These are phyloP conservation scores for Sympetrum striolatum DNA, from an alignment of 2,888 invertebrate species.

Conservation along the genomic window DNA sequence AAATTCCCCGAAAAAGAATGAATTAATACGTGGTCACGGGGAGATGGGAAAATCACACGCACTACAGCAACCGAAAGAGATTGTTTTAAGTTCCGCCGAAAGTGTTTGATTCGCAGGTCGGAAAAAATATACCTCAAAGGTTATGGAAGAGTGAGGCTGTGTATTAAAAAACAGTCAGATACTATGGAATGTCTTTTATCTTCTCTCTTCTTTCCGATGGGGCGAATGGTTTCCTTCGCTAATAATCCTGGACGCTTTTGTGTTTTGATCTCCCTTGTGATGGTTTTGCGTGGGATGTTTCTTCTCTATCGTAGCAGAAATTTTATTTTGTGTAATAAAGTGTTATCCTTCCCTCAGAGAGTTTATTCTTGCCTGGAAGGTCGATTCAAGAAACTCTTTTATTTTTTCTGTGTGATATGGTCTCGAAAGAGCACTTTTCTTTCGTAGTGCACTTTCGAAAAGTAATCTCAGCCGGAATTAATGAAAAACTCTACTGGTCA, in stretches of 20 bases:
- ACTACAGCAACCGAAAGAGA: not conserved
- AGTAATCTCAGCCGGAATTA: not conserved
- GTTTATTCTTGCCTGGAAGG: not conserved
- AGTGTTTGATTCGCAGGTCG: not conserved
- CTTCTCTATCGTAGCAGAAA: not conserved
- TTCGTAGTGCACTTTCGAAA: not conserved
- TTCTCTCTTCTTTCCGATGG: not conserved
- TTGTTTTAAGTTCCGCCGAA: not conserved
- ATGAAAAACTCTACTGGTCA: slow-evolving; percentile 15
- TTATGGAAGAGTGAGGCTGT: not conserved
- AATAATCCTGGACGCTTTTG: not conserved
- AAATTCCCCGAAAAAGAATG: not conserved
- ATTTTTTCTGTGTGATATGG: not conserved
- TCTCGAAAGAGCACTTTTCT: not conserved
- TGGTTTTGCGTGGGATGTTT: not conserved
- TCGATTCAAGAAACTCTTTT: not conserved
- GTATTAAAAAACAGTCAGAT: not conserved
- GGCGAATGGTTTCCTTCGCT: not conserved
- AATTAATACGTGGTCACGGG: slow-evolving; percentile 20
- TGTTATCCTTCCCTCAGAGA: not conserved
- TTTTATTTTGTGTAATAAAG: not conserved
- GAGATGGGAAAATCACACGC: not conserved
- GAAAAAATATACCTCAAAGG: not conserved
- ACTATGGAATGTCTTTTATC: not conserved
- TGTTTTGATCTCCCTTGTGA: not conserved